Evolutionary conservation across 2,113 vertebrate genomes (phyloP), one percentile per base, ranked within the genome.

Genomic region (Bubo scandiacus): DNA sequence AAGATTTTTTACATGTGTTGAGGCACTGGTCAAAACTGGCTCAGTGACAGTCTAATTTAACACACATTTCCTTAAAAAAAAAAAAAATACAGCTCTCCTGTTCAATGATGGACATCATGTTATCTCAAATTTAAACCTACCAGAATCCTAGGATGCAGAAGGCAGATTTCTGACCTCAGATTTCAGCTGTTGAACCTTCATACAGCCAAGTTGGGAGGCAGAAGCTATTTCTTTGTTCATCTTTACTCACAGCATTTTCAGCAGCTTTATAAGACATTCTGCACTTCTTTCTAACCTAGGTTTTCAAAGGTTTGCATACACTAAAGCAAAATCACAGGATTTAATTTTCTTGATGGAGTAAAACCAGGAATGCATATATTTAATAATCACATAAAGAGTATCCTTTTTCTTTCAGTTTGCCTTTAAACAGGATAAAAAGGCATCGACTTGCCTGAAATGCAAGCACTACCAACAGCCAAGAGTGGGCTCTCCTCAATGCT

Each of bases 351-450:
- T 67, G 36, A 72, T 8, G 10, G 23, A 72, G 65, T 86, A 80
- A 95, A 91, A 16, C 17, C 36, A 71, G 36, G 15, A 87, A 72
- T 0, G 0, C 3, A 0, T 49, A 19, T 75, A 36, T 79, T 67
- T 90, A 75, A 61, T 57, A 57, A 89, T 8, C 25, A 87, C 16
- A 71, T 38, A 32, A 84, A 57, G 4, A 68, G 5, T 16, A 68
- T 3, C 16, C 17, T 15, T 68, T 87, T 88, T 82, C 66, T 93
- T 82, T 82, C 73, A 29, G 2, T 77, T 84, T 87, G 32, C 51
- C 59, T 73, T 94, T 71, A 85, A 81, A 67, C 9, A 68, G 40
- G 91, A 67, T 29, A 47, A 87, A 81, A 94, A 67, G 34, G 34
- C 42, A 85, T 61, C n/a, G 42, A 13, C 20, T 89, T 38, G 40